Evolutionary conservation across 2,888 invertebrate genomes (phyloP).

Genomic region (Calameuta pallipes): DNA sequence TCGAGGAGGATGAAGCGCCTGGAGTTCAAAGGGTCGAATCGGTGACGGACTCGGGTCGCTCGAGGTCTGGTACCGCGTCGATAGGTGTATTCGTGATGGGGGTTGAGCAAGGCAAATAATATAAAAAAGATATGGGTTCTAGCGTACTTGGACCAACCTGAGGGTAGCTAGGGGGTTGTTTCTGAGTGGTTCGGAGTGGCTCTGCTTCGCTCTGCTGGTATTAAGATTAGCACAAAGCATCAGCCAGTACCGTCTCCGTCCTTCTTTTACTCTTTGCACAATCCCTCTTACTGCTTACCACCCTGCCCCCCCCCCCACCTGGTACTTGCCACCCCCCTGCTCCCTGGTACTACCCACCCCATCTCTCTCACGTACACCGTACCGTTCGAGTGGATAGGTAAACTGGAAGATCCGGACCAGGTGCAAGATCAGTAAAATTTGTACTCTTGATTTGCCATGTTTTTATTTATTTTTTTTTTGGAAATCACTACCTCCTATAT

Average conservation of each 20-base stretch:
- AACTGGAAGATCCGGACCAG: background rate
- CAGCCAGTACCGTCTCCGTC: constrained; percentile 34
- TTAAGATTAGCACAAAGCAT: constrained; percentile 59
- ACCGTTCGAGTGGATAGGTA: background rate
- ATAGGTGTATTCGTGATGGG: background rate
- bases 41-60: background rate
- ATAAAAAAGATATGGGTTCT: constrained; percentile 15
- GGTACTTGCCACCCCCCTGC: constrained; percentile 22
- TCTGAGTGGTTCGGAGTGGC: constrained; percentile 47
- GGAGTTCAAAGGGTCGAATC: background rate
- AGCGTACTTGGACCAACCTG: constrained; percentile 6
- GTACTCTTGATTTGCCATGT: too few species aligned
- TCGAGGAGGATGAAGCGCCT: background rate
- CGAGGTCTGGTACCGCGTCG: background rate
- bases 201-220: constrained; percentile 44
- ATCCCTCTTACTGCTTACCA: constrained; percentile 15
- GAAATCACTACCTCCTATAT: background rate
- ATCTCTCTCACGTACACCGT: background rate
- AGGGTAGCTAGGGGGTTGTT: constrained; percentile 26
- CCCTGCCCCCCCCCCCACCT: constrained; percentile 8
- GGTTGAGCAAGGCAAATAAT: constrained; percentile 10
- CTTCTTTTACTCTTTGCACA: constrained; percentile 5
- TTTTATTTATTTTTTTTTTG: background rate
- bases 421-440: background rate
- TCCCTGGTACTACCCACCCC: constrained; percentile 6